Percentiles rank a stretch among this genome's conserved stretches.
Conservation (phyloP, 2,113 vertebrate species). For the Otolemur garnettii region DNA sequence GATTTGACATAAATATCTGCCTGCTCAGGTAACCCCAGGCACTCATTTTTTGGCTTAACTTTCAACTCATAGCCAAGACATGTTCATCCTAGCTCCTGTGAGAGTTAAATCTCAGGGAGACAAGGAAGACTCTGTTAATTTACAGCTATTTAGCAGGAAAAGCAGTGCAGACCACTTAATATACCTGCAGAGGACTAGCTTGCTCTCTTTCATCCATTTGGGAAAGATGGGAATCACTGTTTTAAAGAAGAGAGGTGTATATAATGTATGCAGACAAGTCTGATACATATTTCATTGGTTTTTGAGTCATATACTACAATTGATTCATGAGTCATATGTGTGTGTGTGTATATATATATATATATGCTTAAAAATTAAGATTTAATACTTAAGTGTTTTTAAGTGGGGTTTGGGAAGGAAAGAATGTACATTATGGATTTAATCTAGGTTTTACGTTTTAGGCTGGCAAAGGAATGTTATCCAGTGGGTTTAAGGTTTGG, state of each 20-base stretch:
- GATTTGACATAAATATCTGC: background rate
- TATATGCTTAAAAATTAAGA: slow-evolving; percentile 84
- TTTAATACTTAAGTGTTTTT: slow-evolving; percentile 82
- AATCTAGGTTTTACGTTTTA: slow-evolving; percentile 83
- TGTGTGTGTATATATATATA: slow-evolving; percentile 68
- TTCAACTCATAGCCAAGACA: background rate
- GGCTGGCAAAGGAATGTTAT: slow-evolving; percentile 71
- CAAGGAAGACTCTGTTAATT: background rate
- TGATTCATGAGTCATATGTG: slow-evolving; percentile 72
- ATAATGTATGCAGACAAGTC: slow-evolving; percentile 77
- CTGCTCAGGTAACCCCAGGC: background rate
- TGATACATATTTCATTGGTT: slow-evolving; percentile 75
- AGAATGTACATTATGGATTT: slow-evolving; percentile 79
- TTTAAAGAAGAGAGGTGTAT: slow-evolving; percentile 78
- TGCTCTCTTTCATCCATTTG: background rate
- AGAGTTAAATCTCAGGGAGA: background rate
- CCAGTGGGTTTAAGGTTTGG: slow-evolving; percentile 28
- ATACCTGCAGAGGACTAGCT: slow-evolving; percentile 49
- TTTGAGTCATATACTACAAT: slow-evolving; percentile 78
- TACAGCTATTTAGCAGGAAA: background rate
- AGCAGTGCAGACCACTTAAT: background rate
- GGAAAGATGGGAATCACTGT: slow-evolving; percentile 74
- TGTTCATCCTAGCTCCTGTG: slow-evolving; percentile 4
- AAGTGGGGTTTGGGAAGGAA: slow-evolving; percentile 72
- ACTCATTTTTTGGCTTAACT: slow-evolving; percentile 12